A percentile compares a stretch with the other conserved stretches of the same genome.
phyloP scores from a whole-genome alignment of 2,113 vertebrate genomes.

The Otocyon megalotis region DNA sequence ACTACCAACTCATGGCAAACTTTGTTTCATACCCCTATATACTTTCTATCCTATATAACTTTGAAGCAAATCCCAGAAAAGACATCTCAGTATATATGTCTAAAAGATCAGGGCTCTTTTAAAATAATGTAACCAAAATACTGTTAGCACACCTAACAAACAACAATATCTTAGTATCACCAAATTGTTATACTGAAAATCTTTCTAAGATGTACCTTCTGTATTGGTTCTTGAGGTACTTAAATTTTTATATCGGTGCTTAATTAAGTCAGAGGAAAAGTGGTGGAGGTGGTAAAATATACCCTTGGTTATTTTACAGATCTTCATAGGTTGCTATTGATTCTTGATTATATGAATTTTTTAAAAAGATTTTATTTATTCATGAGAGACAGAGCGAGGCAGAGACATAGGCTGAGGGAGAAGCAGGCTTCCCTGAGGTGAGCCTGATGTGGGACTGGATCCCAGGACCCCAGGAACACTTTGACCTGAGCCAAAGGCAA shows the following conservation, averaged over 20 bases:
- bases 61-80: not conserved
- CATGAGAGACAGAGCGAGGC: too few species aligned
- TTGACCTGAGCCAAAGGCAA: too few species aligned
- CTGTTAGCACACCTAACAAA: not conserved
- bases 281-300: not conserved
- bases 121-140: constrained; percentile 50
- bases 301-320: constrained; percentile 33
- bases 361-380: too few species aligned
- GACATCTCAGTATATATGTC: not conserved
- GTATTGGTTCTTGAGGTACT: not conserved
- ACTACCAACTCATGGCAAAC: not conserved
- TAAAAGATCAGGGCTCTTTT: not conserved
- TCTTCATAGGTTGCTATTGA: not conserved
- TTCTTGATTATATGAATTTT: constrained; percentile 23
- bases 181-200: not conserved
- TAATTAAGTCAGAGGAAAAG: not conserved
- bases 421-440: too few species aligned
- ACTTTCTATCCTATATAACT: not conserved
- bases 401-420: too few species aligned
- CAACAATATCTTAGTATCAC: constrained; percentile 14
- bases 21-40: not conserved
- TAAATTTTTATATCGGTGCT: not conserved
- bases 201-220: not conserved
- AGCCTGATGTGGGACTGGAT: too few species aligned
- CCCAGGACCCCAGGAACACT: too few species aligned